phyloP scores from a whole-genome alignment of 2,113 vertebrate species.

The Upupa epops region DNA sequence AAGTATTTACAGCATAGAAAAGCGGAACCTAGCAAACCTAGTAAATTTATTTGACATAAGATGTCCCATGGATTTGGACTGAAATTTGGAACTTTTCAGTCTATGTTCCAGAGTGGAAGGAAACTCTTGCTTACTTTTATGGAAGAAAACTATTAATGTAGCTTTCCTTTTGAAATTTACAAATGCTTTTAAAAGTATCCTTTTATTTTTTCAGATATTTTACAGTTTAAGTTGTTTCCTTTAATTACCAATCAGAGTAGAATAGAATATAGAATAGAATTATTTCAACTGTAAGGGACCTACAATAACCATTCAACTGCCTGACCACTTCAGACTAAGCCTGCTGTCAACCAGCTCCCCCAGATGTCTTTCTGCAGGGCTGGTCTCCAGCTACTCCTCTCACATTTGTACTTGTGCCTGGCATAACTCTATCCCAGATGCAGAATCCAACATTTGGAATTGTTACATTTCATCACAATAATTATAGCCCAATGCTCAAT shows the following conservation, averaged over 20 bases:
- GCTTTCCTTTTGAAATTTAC: neutral
- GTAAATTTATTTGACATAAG: neutral
- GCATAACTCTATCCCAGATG: neutral
- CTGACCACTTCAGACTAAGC: neutral
- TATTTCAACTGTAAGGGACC: neutral
- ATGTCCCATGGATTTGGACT: neutral
- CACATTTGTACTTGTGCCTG: neutral
- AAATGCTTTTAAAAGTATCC: neutral
- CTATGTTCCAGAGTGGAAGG: neutral
- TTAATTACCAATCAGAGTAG: neutral
- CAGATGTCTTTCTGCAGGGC: neutral
- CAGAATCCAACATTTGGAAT: neutral
- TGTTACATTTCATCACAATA: neutral
- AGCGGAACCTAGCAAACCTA: neutral
- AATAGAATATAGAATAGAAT: neutral
- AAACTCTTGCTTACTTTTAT: neutral
- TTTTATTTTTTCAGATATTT: neutral
- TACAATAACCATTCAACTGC: neutral
- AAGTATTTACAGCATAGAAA: neutral
- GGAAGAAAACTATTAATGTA: neutral
- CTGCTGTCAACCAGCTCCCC: neutral
- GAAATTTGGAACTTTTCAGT: neutral
- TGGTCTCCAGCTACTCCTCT: neutral
- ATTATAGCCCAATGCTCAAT: neutral
- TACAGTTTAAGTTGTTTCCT: neutral